These are phyloP conservation scores for Cinara cedri DNA, from an alignment of 2,888 invertebrate genomes.

Conservation along the genomic window DNA sequence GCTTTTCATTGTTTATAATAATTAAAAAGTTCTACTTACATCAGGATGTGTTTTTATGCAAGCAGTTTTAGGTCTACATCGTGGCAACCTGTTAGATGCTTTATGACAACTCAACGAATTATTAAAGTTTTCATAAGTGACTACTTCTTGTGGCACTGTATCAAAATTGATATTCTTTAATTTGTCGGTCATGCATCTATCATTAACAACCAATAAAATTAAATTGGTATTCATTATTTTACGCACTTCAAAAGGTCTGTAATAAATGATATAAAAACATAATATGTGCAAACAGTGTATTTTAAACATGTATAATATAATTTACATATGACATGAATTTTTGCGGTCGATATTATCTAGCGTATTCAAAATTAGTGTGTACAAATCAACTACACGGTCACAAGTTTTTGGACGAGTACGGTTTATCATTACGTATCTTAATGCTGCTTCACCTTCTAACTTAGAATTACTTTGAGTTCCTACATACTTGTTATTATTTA, in stretches of 20 bases:
- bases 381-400: constrained; percentile 73
- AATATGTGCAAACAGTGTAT: background rate
- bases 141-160: constrained; percentile 50
- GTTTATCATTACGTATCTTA: constrained; percentile 72
- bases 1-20: background rate
- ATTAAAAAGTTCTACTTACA: constrained; percentile 67
- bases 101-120: constrained; percentile 71
- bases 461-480: constrained; percentile 50
- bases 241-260: constrained; percentile 44
- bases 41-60: constrained; percentile 79
- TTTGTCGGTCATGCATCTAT: background rate
- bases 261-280: background rate
- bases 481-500: constrained; percentile 9
- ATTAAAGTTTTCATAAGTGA: constrained; percentile 63
- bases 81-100: constrained; percentile 67
- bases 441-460: constrained; percentile 63
- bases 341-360: constrained; percentile 23
- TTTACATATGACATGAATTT: constrained; percentile 48
- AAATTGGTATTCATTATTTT: constrained; percentile 49
- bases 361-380: constrained; percentile 62
- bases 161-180: constrained; percentile 12
- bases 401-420: constrained; percentile 84
- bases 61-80: constrained; percentile 73
- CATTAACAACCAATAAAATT: constrained; percentile 39
- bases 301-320: background rate